Evolutionary conservation across 2,113 vertebrate species (phyloP), one percentile per base, ranked within the genome.

Genomic region (Monarcha castaneiventris): DNA sequence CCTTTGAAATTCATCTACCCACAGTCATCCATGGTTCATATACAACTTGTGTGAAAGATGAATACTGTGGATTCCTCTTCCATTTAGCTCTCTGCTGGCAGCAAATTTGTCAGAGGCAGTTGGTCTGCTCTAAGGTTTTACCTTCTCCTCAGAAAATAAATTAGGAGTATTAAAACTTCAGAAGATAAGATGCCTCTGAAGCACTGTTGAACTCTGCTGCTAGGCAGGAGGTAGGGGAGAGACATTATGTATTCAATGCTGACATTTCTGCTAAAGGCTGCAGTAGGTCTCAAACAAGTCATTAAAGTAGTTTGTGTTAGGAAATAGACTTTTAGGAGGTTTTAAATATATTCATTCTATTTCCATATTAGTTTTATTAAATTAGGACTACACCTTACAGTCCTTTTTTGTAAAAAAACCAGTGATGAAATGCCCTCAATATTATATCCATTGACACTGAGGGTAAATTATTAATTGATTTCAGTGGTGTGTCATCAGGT

Each of bases 111-210:
- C 37, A 89, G 67, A 78, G 37, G 72, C 69, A 84, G 41, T 51
- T 68, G 64, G 58, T 82, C 68, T 96, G 30, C 89, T 97, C 97
- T 97, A 84, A 96, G 94, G 69, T 79, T 97, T 82, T 85, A 92
- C 85, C 79, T 97, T 97, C 88, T 95, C 87, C 96, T 93, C 84
- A 87, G 87, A 97, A 97, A 93, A 89, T 86, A 96, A 97, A 96
- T 95, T 95, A 97, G 68, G 90, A 94, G 23, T 84, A 94, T 96
- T 91, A 90, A 84, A 98, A 89, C 95, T 97, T 95, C 91, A 93
- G 93, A 97, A 91, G 77, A 89, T 68, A 69, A 63, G 59, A 51
- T 87, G 54, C 54, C 77, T 96, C 93, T 96, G 93, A 96, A 97
- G 95, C 79, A 84, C 88, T 84, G 75, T 79, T 87, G 89, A 96